Evolutionary conservation across 2,113 vertebrate genomes (phyloP).

Genomic region (Percopsis transmontana): DNA sequence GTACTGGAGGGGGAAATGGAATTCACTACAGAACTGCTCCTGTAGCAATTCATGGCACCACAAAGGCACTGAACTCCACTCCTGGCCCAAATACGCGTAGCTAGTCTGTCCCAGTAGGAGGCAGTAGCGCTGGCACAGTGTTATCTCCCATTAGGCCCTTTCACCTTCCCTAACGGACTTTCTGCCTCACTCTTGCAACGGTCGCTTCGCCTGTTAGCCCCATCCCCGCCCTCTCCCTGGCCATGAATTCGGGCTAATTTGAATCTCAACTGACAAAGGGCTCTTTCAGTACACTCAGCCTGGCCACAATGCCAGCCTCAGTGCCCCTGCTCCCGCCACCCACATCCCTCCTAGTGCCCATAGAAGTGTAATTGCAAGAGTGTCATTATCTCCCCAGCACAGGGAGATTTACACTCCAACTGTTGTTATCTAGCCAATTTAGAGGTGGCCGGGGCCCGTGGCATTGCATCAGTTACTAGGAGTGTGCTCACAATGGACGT

Average conservation of each 20-base stretch:
- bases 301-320: conserved; percentile 64
- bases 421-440: conserved; percentile 58
- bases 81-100: conserved; percentile 22
- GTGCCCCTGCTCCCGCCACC: conserved; percentile 51
- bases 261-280: conserved; percentile 65
- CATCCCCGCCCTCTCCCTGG: conserved; percentile 17
- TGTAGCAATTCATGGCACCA: conserved; percentile 27
- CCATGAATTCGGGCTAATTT: conserved; percentile 59
- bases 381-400: conserved; percentile 59
- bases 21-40: conserved; percentile 18
- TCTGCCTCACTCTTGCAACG: conserved; percentile 12
- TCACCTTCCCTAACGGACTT: conserved; percentile 37
- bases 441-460: conserved; percentile 26
- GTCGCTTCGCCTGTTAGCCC: conserved; percentile 8
- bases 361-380: conserved; percentile 49
- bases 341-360: conserved; percentile 48
- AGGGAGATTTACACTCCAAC: conserved; percentile 50
- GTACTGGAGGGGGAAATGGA: too few relatives aligned
- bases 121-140: conserved; percentile 15
- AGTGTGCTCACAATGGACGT: conserved; percentile 34
- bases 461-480: conserved; percentile 7
- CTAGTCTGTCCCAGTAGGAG: conserved; percentile 19
- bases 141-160: conserved; percentile 37
- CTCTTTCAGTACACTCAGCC: conserved; percentile 58
- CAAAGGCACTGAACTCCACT: conserved; percentile 23